Conservation (phyloP, 37 sponge, comb jelly and placozoan species). For the Spongilla lacustris region DNA sequence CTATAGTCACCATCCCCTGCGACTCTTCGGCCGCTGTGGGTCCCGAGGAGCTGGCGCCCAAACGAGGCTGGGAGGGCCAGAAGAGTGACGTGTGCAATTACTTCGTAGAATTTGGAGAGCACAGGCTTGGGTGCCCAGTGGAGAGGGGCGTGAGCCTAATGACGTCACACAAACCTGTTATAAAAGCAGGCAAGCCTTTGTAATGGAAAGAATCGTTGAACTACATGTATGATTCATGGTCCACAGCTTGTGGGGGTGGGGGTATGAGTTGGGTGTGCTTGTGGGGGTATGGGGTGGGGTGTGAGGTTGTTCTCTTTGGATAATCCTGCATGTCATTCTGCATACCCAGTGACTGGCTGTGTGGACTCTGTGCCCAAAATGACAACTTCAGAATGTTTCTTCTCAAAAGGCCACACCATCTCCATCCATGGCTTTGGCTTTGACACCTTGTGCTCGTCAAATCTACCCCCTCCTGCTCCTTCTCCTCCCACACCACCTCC, state of each 20-base stretch:
- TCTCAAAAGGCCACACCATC: slow-evolving; percentile 12
- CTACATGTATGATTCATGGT: not conserved
- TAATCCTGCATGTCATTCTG: not conserved
- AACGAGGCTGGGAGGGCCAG: slow-evolving; percentile 45
- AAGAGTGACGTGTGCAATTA: slow-evolving; percentile 56
- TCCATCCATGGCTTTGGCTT: slow-evolving; percentile 49
- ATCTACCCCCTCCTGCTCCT: not conserved
- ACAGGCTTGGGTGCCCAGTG: slow-evolving; percentile 51
- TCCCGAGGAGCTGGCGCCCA: slow-evolving; percentile 5
- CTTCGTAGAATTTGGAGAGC: slow-evolving; percentile 55
- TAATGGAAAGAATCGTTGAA: too few species aligned
- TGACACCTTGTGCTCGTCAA: slow-evolving; percentile 9
- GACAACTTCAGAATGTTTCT: slow-evolving; percentile 51
- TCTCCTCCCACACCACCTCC: not conserved
- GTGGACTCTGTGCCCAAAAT: slow-evolving; percentile 29
- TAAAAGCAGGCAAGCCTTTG: slow-evolving; percentile 30
- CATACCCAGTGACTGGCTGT: slow-evolving; percentile 42
- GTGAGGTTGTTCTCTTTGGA: not conserved
- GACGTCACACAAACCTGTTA: slow-evolving; percentile 6
- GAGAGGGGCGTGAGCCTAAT: not conserved
- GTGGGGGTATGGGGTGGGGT: not conserved
- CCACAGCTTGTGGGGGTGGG: not conserved
- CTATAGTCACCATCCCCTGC: slow-evolving; percentile 55
- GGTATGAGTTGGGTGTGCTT: not conserved
- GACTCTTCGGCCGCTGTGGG: slow-evolving; percentile 3